phyloP scores from a whole-genome alignment of 2,888 invertebrate species.

The Drosophila robusta region DNA sequence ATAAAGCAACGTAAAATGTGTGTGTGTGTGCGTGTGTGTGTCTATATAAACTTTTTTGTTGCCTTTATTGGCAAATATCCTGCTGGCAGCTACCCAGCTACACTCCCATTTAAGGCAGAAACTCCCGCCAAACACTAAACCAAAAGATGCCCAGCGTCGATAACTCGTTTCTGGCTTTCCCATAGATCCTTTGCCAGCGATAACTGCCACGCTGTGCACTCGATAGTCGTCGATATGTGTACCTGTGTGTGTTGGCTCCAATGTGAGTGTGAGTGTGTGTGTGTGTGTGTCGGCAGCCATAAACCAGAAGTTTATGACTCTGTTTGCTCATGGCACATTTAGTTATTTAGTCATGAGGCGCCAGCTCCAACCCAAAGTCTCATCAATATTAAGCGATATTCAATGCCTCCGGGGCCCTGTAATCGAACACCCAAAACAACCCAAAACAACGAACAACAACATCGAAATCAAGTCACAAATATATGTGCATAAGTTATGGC shows the following conservation, averaged over 20 bases:
- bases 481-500: conserved; percentile 77
- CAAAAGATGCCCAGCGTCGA: conserved; percentile 54
- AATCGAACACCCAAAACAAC: conserved; percentile 58
- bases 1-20: conserved; percentile 69
- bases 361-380: conserved; percentile 35
- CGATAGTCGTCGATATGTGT: conserved; percentile 44
- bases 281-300: conserved; percentile 51
- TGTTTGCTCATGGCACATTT: conserved; percentile 72
- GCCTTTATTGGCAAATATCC: conserved; percentile 80
- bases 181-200: conserved; percentile 56
- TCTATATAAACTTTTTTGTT: conserved; percentile 73
- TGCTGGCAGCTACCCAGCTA: conserved; percentile 68
- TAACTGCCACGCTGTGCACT: conserved; percentile 42
- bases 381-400: conserved; percentile 78
- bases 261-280: conserved; percentile 18
- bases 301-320: conserved; percentile 75
- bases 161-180: conserved; percentile 52
- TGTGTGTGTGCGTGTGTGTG: conserved; percentile 47
- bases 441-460: conserved; percentile 14
- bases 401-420: conserved; percentile 59
- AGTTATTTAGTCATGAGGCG: conserved; percentile 56
- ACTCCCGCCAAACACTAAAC: conserved; percentile 55
- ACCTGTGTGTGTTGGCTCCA: conserved; percentile 11
- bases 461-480: conserved; percentile 67
- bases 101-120: conserved; percentile 51